phyloP scores from a whole-genome alignment of 2,888 invertebrate species.

The Polietes domitor region DNA sequence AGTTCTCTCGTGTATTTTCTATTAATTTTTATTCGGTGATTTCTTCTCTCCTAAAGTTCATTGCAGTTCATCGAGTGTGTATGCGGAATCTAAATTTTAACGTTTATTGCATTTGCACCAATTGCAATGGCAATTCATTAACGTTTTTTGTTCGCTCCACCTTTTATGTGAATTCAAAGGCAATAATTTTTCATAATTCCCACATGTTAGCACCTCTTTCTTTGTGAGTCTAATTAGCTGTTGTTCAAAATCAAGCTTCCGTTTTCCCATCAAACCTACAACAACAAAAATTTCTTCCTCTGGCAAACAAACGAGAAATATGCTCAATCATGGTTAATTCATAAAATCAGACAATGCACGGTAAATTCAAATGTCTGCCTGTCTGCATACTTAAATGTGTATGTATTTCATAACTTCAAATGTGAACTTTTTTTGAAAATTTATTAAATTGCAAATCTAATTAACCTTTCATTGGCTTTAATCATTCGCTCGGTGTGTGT shows the following conservation, averaged over 20 bases:
- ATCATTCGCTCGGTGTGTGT: not conserved
- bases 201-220: not conserved
- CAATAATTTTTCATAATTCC: not conserved
- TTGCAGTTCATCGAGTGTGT: too few species aligned
- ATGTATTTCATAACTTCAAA: not conserved
- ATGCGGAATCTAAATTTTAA: too few species aligned
- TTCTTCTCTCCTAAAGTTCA: too few species aligned
- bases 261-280: conserved; percentile 4
- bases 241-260: conserved; percentile 33
- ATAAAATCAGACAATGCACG: conserved; percentile 11
- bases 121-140: too few species aligned
- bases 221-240: conserved; percentile 2
- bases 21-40: too few species aligned
- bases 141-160: too few species aligned
- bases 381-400: not conserved
- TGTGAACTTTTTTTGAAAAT: not conserved
- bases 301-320: conserved; percentile 13
- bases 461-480: not conserved
- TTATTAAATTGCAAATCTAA: not conserved
- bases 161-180: too few species aligned
- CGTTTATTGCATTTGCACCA: too few species aligned
- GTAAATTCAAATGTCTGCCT: too few species aligned
- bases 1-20: too few species aligned
- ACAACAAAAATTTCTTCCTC: not conserved
- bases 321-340: conserved; percentile 48